Base-by-base conservation (phyloP, 2,113 vertebrate species). In the Chiloscyllium plagiosum region DNA sequence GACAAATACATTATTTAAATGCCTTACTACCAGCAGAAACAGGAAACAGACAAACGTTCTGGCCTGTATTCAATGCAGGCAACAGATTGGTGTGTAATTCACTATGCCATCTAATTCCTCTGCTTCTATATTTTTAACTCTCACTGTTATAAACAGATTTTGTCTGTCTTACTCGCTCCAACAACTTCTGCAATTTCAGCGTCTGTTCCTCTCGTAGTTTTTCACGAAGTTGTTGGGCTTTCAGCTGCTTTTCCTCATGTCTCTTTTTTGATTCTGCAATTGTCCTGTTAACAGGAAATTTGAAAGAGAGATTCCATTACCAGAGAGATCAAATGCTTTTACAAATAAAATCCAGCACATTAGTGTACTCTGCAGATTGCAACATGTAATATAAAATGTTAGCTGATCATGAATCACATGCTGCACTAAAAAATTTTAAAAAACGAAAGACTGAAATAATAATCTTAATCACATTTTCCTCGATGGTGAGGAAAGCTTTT, bases 251-350 rank as follows among this genome's bases (percentile, higher is more conserved):
- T 97, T 99, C 99, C 97, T 99, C 99, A 37, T 99, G 98, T 97
- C 99, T 99, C 98, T 99, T 99, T 97, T 99, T 99, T n/a, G 99
- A 99, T 97, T 99, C 99, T 29, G 99, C 99, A 96, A 99, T 99
- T 96, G 99, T 99, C 97, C 99, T 99, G 98, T 97, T 96, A 97
- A 97, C 20, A 87, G 37, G n/a, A 90, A 96, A 68, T 95, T 96
- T 96, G 95, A 95, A 95, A 96, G 86, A 95, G 70, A 95, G 87
- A 61, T 76, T 70, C 56, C 83, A 90, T 95, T 76, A 72, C 24
- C 12, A 0, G 33, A 29, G 2, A 29, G 22, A 90, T 15, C 13
- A 61, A 65, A 90, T 61, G 87, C 26, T 33, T 61, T 61, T 56
- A 17, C 26, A 89, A 4, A 56, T 24, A 89, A 68, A 70, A 33